phyloP scores from a whole-genome alignment of 2,888 invertebrate genomes.

The Argynnis bischoffii region DNA sequence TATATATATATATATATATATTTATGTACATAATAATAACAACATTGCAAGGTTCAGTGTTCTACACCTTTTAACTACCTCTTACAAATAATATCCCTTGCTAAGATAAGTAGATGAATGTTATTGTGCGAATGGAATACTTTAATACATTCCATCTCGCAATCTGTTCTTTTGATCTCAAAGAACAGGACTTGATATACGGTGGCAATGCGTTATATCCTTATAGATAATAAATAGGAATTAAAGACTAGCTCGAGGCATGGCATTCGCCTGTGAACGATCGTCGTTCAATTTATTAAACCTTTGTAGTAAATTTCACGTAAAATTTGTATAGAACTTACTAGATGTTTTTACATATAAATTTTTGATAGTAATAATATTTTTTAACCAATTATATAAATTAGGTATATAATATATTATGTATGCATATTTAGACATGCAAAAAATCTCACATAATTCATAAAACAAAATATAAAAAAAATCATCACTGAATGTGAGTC shows the following conservation, averaged over 20 bases:
- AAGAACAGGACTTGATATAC: constrained; percentile 51
- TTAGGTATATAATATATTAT: too few species aligned
- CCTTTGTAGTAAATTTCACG: constrained; percentile 10
- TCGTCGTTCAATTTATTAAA: constrained; percentile 19
- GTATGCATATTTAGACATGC: too few species aligned
- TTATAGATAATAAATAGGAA: constrained; percentile 52
- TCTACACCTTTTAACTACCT: constrained; percentile 24
- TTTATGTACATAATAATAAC: too few species aligned
- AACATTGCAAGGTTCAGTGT: constrained; percentile 15
- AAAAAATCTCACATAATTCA: too few species aligned
- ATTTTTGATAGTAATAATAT: too few species aligned
- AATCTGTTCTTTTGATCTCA: constrained; percentile 45
- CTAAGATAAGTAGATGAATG: constrained; percentile 40
- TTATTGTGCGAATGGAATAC: constrained; percentile 42
- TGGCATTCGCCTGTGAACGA: constrained; percentile 19
- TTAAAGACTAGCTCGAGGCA: constrained; percentile 23
- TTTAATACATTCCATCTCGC: constrained; percentile 44
- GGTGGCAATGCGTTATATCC: constrained; percentile 58
- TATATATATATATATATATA: too few species aligned
- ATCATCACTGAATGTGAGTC: too few species aligned
- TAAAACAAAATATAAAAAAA: too few species aligned
- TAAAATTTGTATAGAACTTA: background rate
- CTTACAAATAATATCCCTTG: constrained; percentile 43
- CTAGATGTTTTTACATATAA: background rate
- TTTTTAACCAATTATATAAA: too few species aligned